These are phyloP conservation scores for Chaetophractus vellerosus DNA, from an alignment of 2,797 vertebrate genomes.

Conservation along the genomic window DNA sequence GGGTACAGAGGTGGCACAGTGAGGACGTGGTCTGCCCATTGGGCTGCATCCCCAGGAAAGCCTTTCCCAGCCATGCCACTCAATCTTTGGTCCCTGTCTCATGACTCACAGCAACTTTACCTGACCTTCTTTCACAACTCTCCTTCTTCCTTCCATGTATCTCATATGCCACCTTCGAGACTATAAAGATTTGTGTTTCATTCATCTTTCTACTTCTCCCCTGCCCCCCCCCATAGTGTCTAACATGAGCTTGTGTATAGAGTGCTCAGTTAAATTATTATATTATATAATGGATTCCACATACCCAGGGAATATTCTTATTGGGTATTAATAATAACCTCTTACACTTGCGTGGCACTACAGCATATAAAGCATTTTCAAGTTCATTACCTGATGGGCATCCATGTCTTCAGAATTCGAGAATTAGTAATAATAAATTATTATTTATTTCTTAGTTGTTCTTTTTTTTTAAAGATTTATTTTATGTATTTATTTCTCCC, in stretches of 20 bases:
- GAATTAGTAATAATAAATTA: background rate
- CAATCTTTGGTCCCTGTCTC: background rate
- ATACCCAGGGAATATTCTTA: background rate
- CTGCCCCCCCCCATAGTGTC: background rate
- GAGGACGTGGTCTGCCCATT: background rate
- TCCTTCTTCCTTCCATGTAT: background rate
- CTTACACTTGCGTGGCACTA: background rate
- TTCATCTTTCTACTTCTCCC: background rate
- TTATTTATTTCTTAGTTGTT: too few species aligned
- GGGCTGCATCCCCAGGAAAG: background rate
- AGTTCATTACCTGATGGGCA: slow-evolving; percentile 8
- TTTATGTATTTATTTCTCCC: too few species aligned
- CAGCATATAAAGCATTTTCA: background rate
- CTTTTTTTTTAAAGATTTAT: too few species aligned
- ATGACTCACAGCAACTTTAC: background rate
- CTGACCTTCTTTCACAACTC: background rate
- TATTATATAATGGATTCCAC: background rate
- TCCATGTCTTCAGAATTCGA: slow-evolving; percentile 55
- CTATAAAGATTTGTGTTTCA: background rate
- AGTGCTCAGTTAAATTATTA: background rate
- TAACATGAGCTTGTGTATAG: background rate
- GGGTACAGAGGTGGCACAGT: background rate
- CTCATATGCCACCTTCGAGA: background rate
- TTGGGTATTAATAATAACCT: background rate
- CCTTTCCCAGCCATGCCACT: background rate